Evolutionary conservation across 2,888 invertebrate genomes (phyloP).

Genomic region (Perizoma affinitatum): DNA sequence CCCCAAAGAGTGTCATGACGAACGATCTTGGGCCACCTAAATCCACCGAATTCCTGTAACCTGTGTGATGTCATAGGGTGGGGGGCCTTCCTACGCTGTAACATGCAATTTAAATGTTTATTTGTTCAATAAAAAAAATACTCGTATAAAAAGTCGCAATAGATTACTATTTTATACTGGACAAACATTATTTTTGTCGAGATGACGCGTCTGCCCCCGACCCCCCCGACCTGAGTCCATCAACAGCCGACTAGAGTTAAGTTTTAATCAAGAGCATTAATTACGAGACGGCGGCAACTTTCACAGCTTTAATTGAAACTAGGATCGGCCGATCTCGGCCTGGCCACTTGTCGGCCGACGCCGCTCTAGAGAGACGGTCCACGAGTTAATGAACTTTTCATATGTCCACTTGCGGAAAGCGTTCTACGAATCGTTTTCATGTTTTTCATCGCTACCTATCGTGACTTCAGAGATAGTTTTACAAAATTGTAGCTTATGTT

Average conservation of each 20-base stretch:
- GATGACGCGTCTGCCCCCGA: conserved; percentile 3
- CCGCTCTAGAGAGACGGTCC: not conserved
- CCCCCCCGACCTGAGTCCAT: conserved; percentile 17
- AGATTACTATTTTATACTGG: too few species aligned
- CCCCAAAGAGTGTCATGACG: too few species aligned
- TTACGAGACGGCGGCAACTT: conserved; percentile 41
- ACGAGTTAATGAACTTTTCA: conserved; percentile 6
- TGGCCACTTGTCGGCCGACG: conserved; percentile 17
- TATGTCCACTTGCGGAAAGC: not conserved
- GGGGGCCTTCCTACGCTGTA: not conserved
- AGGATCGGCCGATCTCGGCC: conserved; percentile 35
- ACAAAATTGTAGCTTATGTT: not conserved
- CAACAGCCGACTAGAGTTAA: conserved; percentile 30
- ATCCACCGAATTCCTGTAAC: too few species aligned
- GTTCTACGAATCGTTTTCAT: not conserved
- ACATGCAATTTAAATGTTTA: too few species aligned
- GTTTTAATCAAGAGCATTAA: conserved; percentile 53
- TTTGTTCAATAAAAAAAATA: too few species aligned
- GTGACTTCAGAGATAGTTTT: not conserved
- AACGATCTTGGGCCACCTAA: too few species aligned
- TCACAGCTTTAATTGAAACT: conserved; percentile 44
- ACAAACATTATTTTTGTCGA: too few species aligned
- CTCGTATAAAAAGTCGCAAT: too few species aligned
- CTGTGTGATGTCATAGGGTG: too few species aligned
- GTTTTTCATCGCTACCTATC: too few species aligned